Conservation (phyloP, 2,797 vertebrate species). For the Podarcis siculus region DNA sequence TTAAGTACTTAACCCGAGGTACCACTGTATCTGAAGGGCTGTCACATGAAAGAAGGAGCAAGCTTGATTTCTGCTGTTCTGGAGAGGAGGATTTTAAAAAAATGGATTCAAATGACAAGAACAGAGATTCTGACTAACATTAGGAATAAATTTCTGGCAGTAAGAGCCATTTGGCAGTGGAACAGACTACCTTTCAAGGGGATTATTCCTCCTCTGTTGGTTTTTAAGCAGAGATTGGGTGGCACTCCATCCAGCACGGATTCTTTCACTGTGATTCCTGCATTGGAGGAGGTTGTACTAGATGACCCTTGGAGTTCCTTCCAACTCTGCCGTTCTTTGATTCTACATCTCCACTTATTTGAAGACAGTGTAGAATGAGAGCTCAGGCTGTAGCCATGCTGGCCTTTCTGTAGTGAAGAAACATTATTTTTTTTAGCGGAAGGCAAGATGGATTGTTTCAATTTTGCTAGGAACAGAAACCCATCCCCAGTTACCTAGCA, state of each 20-base stretch:
- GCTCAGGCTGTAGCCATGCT: not conserved
- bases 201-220: not conserved
- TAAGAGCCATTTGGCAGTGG: no score
- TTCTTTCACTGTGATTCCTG: no score
- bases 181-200: not conserved
- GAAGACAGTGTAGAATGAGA: not conserved
- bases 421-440: slow-evolving; percentile 8
- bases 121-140: not conserved
- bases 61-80: no score
- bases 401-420: slow-evolving; percentile 5
- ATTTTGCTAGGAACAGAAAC: not conserved
- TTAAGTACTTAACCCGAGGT: no score
- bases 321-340: not conserved
- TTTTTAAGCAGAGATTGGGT: no score
- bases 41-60: no score
- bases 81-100: no score
- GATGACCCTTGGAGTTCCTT: not conserved
- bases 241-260: no score
- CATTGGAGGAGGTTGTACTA: no score
- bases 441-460: slow-evolving; percentile 12
- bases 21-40: no score
- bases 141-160: no score
- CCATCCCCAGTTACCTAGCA: not conserved
- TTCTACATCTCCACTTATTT: not conserved
- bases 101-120: not conserved